These are phyloP conservation scores for Xiphophorus maculatus DNA, from an alignment of 2,113 vertebrate species.

Conservation along the genomic window DNA sequence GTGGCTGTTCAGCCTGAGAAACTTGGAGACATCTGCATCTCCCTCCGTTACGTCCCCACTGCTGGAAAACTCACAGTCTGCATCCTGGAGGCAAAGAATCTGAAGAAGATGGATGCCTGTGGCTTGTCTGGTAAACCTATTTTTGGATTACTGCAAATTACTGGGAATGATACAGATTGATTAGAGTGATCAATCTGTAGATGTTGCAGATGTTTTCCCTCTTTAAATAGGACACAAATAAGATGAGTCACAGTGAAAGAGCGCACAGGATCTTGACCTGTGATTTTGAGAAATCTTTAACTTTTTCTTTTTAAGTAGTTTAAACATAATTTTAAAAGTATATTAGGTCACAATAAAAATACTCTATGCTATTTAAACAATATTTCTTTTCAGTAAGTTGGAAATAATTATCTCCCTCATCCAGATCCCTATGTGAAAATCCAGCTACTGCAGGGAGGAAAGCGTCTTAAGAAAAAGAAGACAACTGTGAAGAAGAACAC, in stretches of 20 bases:
- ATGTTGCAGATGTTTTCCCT: neutral
- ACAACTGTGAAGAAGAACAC: conserved; percentile 99
- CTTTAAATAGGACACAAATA: too few species aligned
- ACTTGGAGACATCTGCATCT: conserved; percentile 97
- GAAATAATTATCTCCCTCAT: conserved; percentile 1
- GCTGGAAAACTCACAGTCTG: conserved; percentile 97
- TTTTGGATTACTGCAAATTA: neutral
- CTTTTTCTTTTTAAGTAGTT: neutral
- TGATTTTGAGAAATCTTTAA: neutral
- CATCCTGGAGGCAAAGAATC: conserved; percentile 98
- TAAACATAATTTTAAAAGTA: neutral
- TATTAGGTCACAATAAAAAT: too few species aligned
- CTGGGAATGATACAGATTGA: neutral
- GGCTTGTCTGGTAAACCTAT: conserved; percentile 89
- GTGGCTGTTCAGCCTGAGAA: conserved; percentile 89
- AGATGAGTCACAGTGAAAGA: too few species aligned
- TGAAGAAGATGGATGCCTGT: conserved; percentile 99
- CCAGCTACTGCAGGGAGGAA: conserved; percentile 95
- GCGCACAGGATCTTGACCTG: neutral
- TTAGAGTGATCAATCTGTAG: neutral
- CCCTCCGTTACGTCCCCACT: conserved; percentile 95
- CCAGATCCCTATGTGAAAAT: conserved; percentile 99
- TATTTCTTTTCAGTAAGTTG: neutral
- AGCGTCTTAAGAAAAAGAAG: conserved; percentile 99
- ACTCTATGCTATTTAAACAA: neutral